Base-by-base conservation (phyloP, 2,888 invertebrate species). In the Protophormia terraenovae region DNA sequence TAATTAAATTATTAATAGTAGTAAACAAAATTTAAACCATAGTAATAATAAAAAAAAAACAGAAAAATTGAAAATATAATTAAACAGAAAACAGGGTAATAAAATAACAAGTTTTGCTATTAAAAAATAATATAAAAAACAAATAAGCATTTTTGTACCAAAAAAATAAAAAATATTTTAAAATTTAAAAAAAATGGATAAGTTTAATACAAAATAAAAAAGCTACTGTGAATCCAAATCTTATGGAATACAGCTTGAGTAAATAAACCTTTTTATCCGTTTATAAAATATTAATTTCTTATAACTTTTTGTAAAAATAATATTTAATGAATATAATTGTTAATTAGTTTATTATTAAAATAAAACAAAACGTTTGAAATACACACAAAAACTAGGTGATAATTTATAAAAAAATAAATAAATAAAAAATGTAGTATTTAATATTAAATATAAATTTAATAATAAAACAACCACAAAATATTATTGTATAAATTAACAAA, bases 31-130 rank as follows among this genome's bases (percentile, higher is more conserved):
- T 7, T 7, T n/a, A n/a, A 50, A 45, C 45, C 67, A 78, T 50
- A 12, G 12, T 62, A 50, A 38, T 53, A n/a, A 78, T 27, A 55
- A 29, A 55, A 35, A 22, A 2, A 22, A 53, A 71, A 50, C 16
- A 19, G 55, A 53, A 58, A 67, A 77, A 58, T 19, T 16, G 16
- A 50, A 62, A 19, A 73, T 12, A 50, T 38, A 69, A 3, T 27
- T 50, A 60, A 76, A 73, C 29, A 71, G 71, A 78, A 84, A 80
- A 83, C 86, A 87, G 86, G 86, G 86, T 87, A 80, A 66, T 77
- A 75, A 72, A 72, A 58, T 67, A 66, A 69, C n/a, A 71, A 76
- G 6, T 60, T 64, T 78, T 62, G 47, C 66, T 58, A 80, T 64
- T 38, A 14, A 29, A 60, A 60, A 27, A 27, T 19, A 69, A n/a